Conservation (phyloP, 2,888 invertebrate genomes). For the Lycaena phlaeas region DNA sequence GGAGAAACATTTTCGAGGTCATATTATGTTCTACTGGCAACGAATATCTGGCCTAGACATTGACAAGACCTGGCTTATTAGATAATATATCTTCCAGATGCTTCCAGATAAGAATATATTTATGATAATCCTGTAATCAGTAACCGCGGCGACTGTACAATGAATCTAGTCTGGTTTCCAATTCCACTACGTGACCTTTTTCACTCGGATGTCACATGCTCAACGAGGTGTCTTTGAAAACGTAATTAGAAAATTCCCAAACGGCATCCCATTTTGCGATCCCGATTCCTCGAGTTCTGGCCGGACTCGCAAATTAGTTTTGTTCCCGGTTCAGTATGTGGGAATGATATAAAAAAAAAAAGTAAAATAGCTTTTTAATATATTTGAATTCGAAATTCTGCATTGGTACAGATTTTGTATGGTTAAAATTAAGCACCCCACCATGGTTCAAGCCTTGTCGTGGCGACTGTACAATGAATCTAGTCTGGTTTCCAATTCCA, state of each 20-base stretch:
- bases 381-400: background rate
- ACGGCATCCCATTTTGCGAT: constrained; percentile 47
- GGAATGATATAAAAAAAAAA: background rate
- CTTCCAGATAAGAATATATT: no score
- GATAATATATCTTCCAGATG: no score
- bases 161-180: constrained; percentile 38
- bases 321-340: constrained; percentile 29
- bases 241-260: constrained; percentile 72
- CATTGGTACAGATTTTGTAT: no score
- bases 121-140: no score
- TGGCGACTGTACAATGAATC: constrained; percentile 19
- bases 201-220: constrained; percentile 62
- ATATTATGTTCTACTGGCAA: no score
- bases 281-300: constrained; percentile 37
- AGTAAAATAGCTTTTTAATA: background rate
- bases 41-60: no score
- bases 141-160: constrained; percentile 17
- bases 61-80: no score
- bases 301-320: constrained; percentile 55
- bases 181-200: constrained; percentile 70
- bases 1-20: no score
- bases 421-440: no score
- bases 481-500: constrained; percentile 53
- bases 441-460: no score
- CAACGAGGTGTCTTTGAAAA: constrained; percentile 71